Conservation (phyloP, 1,140 invertebrate genomes). For the Chelonus insularis region DNA sequence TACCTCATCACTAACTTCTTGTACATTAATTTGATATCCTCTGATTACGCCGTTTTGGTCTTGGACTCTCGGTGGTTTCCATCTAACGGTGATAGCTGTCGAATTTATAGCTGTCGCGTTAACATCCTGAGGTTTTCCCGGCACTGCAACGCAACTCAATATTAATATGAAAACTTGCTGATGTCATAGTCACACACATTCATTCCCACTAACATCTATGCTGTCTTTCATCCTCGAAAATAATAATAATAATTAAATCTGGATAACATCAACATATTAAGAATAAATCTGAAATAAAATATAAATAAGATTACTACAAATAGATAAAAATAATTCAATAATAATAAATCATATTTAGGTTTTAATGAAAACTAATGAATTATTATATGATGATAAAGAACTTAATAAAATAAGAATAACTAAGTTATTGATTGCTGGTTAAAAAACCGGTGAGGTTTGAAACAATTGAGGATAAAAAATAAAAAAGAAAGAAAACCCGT, state of each 20-base stretch:
- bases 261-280: conserved; percentile 2
- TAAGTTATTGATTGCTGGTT: background rate
- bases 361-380: too few relatives aligned
- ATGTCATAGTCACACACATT: conserved; percentile 37
- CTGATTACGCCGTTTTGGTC: conserved; percentile 95
- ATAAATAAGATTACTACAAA: too few relatives aligned
- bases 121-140: conserved; percentile 92
- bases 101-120: conserved; percentile 86
- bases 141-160: conserved; percentile 73
- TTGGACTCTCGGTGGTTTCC: conserved; percentile 87
- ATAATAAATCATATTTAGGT: too few relatives aligned
- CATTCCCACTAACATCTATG: background rate
- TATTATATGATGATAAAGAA: background rate
- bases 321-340: too few relatives aligned
- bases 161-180: conserved; percentile 42
- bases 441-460: background rate
- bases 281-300: conserved; percentile 17
- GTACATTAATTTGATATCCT: conserved; percentile 94
- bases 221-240: conserved; percentile 28
- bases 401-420: background rate
- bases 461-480: background rate
- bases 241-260: conserved; percentile 30
- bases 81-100: conserved; percentile 86
- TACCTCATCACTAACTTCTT: conserved; percentile 86
- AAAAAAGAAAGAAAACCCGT: background rate